Conservation (phyloP, 1,140 invertebrate species). For the Probaryconus sp. region DNA sequence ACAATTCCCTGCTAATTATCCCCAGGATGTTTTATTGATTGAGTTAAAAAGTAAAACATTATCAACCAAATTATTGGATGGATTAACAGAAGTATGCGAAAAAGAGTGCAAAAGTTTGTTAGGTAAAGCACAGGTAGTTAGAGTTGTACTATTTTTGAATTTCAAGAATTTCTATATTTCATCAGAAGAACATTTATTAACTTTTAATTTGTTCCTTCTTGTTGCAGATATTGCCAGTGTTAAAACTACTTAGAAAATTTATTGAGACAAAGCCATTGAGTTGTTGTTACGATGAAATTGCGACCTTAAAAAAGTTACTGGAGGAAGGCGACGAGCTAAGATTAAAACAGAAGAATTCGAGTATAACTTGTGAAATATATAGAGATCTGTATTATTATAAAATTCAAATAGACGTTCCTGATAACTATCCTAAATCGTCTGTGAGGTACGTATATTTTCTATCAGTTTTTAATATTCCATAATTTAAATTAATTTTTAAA, state of each 20-base stretch:
- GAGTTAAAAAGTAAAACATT: conserved; percentile 87
- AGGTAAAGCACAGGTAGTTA: conserved; percentile 81
- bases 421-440: conserved; percentile 81
- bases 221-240: conserved; percentile 77
- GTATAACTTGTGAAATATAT: conserved; percentile 80
- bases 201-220: not conserved
- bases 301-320: conserved; percentile 80
- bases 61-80: conserved; percentile 81
- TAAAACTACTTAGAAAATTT: conserved; percentile 84
- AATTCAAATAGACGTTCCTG: conserved; percentile 81
- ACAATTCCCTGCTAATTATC: conserved; percentile 84
- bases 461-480: not conserved
- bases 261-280: conserved; percentile 85
- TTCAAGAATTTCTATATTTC: not conserved
- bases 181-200: too few relatives aligned
- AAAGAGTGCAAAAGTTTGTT: conserved; percentile 81
- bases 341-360: conserved; percentile 84
- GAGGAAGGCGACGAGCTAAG: conserved; percentile 80
- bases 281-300: conserved; percentile 87
- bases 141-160: too few relatives aligned
- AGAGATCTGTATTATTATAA: conserved; percentile 82
- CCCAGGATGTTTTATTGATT: conserved; percentile 79
- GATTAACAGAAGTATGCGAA: conserved; percentile 83
- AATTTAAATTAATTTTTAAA: not conserved
- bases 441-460: conserved; percentile 77